A percentile compares a stretch with the other conserved stretches of the same genome.
Evolutionary conservation across 2,113 vertebrate species (phyloP).

Genomic region (Barnardius zonarius): DNA sequence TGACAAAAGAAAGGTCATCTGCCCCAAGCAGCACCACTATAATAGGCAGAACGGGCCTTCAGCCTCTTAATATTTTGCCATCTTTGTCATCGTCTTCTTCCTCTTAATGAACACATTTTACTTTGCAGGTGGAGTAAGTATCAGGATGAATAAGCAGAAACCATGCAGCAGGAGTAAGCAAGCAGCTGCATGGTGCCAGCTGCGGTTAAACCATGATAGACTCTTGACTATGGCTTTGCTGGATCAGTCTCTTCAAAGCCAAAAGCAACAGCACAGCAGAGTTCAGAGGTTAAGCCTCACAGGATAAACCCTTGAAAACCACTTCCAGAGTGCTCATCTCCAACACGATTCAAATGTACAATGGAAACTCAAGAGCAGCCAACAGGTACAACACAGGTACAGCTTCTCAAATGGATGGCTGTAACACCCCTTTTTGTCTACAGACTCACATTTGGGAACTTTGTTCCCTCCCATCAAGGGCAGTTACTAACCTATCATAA

Average conservation of each 20-base stretch:
- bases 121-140: neutral
- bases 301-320: neutral
- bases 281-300: neutral
- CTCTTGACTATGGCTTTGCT: neutral
- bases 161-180: neutral
- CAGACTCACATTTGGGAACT: neutral
- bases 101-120: neutral
- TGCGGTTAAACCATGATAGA: neutral
- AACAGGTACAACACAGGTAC: neutral
- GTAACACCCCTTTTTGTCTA: neutral
- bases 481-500: neutral
- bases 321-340: neutral
- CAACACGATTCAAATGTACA: neutral
- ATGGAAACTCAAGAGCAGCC: neutral
- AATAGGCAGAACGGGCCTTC: neutral
- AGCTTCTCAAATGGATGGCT: neutral
- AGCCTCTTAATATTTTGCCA: too few relatives aligned
- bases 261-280: neutral
- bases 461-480: neutral
- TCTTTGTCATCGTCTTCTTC: neutral
- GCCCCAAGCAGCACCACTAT: neutral
- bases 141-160: neutral
- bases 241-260: neutral
- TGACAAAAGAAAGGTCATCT: neutral
- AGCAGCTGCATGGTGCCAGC: neutral